A percentile compares a stretch with the other conserved stretches of the same genome.
Conservation (phyloP, 2,797 vertebrate genomes). For the Alca torda region DNA sequence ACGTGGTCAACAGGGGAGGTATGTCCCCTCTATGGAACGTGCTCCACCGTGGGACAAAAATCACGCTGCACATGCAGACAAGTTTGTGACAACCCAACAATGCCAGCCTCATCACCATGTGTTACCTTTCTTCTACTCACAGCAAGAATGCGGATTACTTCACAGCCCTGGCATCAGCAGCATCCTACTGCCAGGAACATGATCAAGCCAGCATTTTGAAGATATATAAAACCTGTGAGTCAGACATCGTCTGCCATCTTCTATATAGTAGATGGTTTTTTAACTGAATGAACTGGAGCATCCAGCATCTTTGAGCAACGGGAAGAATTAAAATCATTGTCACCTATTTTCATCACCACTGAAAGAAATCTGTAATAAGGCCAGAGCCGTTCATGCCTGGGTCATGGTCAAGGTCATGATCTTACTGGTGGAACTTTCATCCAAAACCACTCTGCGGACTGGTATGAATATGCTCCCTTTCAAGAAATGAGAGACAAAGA, state of each 20-base stretch:
- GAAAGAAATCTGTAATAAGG: neutral
- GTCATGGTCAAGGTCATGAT: neutral
- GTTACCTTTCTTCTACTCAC: neutral
- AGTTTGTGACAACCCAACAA: neutral
- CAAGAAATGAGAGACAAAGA: neutral
- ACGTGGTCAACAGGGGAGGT: neutral
- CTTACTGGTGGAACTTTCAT: neutral
- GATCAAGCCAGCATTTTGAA: neutral
- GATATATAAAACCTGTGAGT: neutral
- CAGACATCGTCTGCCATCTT: neutral
- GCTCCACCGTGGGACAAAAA: neutral
- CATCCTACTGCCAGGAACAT: neutral
- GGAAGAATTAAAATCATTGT: neutral
- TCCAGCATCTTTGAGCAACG: neutral
- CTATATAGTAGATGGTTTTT: neutral
- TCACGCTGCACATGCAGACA: rapidly evolving
- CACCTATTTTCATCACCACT: neutral
- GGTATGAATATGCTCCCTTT: neutral
- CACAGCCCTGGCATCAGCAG: neutral
- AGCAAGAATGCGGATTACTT: neutral
- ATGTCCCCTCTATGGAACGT: no score
- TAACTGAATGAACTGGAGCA: neutral
- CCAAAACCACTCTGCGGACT: neutral
- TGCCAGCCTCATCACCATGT: neutral
- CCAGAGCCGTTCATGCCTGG: neutral